phyloP scores from a whole-genome alignment of 2,113 vertebrate species.

The Dipodomys merriami region DNA sequence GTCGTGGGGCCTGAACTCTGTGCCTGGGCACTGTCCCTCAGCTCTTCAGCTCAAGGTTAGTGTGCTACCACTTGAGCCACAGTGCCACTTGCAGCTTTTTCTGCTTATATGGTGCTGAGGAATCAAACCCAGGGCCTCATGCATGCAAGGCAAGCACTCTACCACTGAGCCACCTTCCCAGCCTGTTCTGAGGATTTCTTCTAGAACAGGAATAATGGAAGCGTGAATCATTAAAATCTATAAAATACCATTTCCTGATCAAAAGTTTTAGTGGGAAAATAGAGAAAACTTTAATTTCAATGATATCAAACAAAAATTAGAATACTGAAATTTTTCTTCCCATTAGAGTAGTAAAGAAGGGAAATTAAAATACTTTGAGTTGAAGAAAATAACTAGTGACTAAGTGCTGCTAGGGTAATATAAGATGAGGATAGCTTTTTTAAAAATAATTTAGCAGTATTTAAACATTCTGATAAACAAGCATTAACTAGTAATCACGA shows the following conservation, averaged over 20 bases:
- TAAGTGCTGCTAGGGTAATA: background rate
- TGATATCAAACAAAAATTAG: conserved; percentile 47
- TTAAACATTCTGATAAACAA: conserved; percentile 35
- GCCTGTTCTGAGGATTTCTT: background rate
- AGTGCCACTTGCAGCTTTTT: no score
- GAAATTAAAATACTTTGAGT: conserved; percentile 20
- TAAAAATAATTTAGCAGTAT: conserved; percentile 19
- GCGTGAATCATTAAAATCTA: conserved; percentile 31
- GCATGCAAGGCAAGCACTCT: no score
- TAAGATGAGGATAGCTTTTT: conserved; percentile 7
- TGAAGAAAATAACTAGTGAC: background rate
- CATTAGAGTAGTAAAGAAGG: background rate
- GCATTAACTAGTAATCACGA: background rate
- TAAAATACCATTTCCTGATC: background rate
- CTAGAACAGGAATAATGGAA: conserved; percentile 1
- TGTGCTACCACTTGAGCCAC: no score
- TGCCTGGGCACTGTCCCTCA: no score
- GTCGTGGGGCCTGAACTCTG: no score
- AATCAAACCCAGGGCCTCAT: no score
- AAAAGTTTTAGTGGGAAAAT: background rate
- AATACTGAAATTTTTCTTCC: background rate
- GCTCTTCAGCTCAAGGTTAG: no score
- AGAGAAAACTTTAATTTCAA: conserved; percentile 18
- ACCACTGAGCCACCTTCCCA: no score
- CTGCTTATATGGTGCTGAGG: no score